Conservation (phyloP, 2,888 invertebrate genomes). For the Eilema depressum region DNA sequence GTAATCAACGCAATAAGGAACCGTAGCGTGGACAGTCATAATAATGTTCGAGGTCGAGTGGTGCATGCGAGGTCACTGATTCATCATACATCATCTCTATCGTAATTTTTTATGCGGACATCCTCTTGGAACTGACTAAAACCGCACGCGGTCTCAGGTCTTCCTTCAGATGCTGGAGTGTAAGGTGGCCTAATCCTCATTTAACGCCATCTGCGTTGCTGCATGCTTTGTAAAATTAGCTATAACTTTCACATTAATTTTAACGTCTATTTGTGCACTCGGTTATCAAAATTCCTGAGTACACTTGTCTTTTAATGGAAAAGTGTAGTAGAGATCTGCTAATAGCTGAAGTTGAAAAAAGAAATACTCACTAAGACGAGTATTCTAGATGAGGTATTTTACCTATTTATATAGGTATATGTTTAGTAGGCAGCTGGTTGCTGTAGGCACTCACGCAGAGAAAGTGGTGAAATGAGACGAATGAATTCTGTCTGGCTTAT, state of each 20-base stretch:
- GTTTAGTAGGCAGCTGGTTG: conserved; percentile 19
- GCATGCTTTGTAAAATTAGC: background rate
- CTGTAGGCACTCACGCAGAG: conserved; percentile 40
- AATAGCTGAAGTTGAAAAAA: background rate
- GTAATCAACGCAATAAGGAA: conserved; percentile 48
- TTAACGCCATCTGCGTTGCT: background rate
- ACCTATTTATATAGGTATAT: background rate
- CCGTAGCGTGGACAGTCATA: conserved; percentile 29
- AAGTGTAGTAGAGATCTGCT: background rate
- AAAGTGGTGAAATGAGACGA: conserved; percentile 56
- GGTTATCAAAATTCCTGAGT: background rate
- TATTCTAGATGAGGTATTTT: too few relatives aligned
- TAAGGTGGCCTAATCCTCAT: too few relatives aligned
- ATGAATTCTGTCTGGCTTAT: conserved; percentile 33
- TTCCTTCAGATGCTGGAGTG: too few relatives aligned
- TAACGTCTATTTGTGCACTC: background rate
- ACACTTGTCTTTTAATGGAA: background rate
- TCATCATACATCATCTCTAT: conserved; percentile 36
- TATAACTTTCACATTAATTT: background rate
- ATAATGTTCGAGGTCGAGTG: conserved; percentile 30
- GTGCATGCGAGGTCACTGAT: conserved; percentile 44
- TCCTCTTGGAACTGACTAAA: too few relatives aligned
- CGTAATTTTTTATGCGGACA: too few relatives aligned
- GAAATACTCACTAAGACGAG: background rate
- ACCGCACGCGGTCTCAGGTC: too few relatives aligned